Conservation (phyloP, 2,888 invertebrate species). For the Cheilosia urbana region DNA sequence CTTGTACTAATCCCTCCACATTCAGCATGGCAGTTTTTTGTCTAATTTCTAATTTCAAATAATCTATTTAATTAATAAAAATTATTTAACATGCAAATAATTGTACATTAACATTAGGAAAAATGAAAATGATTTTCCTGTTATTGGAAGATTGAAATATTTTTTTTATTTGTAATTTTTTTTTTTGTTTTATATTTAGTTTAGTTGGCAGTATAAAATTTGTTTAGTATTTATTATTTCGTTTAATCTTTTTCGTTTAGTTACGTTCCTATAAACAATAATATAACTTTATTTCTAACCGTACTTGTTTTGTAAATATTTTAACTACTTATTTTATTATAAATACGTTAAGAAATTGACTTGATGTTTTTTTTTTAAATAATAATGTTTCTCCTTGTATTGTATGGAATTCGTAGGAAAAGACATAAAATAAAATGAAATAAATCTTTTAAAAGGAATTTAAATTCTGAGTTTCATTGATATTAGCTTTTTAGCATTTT, state of each 20-base stretch:
- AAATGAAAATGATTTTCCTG: neutral
- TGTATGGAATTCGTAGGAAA: slow-evolving; percentile 61
- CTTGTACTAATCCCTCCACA: slow-evolving; percentile 70
- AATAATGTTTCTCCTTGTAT: slow-evolving; percentile 63
- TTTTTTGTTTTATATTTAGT: slow-evolving; percentile 33
- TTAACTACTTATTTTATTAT: slow-evolving; percentile 59
- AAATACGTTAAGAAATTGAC: slow-evolving; percentile 71
- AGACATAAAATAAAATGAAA: slow-evolving; percentile 15
- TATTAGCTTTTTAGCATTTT: slow-evolving; percentile 23
- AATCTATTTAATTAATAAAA: slow-evolving; percentile 3
- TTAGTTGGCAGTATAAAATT: slow-evolving; percentile 74
- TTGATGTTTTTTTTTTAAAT: slow-evolving; percentile 53
- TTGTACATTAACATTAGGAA: neutral
- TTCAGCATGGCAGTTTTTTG: slow-evolving; percentile 58
- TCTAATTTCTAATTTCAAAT: slow-evolving; percentile 11
- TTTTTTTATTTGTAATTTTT: slow-evolving; percentile 14
- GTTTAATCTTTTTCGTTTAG: slow-evolving; percentile 21
- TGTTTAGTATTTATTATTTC: slow-evolving; percentile 48
- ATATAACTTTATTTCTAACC: slow-evolving; percentile 28
- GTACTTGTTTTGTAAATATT: slow-evolving; percentile 48
- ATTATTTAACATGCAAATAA: slow-evolving; percentile 27
- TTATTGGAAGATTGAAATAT: slow-evolving; percentile 34
- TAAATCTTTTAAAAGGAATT: neutral
- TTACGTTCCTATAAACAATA: slow-evolving; percentile 28
- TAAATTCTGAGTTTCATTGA: slow-evolving; percentile 49